These are phyloP conservation scores for Drepana falcataria DNA, from an alignment of 2,888 invertebrate genomes.

Conservation along the genomic window DNA sequence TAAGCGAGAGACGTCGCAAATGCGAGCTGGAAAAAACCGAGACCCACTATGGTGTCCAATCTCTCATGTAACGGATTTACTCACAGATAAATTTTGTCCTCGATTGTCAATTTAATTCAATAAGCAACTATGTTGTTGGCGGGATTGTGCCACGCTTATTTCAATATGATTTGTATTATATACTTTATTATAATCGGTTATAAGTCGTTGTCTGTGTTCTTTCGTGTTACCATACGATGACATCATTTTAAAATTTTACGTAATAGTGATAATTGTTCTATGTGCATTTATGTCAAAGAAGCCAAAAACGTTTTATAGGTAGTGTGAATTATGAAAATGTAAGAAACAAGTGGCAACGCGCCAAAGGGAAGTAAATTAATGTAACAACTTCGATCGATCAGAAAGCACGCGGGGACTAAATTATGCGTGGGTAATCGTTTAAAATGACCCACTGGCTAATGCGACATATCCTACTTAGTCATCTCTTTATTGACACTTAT, in stretches of 20 bases:
- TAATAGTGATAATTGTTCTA: too few species aligned
- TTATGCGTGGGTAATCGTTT: neutral
- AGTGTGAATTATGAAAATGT: too few species aligned
- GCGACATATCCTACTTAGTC: neutral
- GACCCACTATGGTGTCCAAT: conserved; percentile 33
- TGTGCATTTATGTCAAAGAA: too few species aligned
- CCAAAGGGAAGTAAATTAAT: neutral
- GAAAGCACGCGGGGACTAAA: neutral
- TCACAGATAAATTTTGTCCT: conserved; percentile 44
- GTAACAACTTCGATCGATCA: neutral
- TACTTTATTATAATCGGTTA: too few species aligned
- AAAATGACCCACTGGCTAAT: neutral
- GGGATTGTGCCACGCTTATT: neutral
- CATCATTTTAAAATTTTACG: too few species aligned
- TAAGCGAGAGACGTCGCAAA: conserved; percentile 13
- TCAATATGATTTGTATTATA: neutral
- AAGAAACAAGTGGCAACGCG: too few species aligned
- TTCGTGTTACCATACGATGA: too few species aligned
- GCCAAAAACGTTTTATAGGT: too few species aligned
- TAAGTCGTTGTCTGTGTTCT: too few species aligned
- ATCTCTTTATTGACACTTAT: neutral
- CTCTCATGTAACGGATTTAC: conserved; percentile 46
- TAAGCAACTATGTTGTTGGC: conserved; percentile 8
- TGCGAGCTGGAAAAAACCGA: conserved; percentile 48
- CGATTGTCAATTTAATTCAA: conserved; percentile 35